Evolutionary conservation across 2,888 invertebrate species (phyloP), one percentile per base, ranked within the genome.

Genomic region (Ennomos fuscantarius): DNA sequence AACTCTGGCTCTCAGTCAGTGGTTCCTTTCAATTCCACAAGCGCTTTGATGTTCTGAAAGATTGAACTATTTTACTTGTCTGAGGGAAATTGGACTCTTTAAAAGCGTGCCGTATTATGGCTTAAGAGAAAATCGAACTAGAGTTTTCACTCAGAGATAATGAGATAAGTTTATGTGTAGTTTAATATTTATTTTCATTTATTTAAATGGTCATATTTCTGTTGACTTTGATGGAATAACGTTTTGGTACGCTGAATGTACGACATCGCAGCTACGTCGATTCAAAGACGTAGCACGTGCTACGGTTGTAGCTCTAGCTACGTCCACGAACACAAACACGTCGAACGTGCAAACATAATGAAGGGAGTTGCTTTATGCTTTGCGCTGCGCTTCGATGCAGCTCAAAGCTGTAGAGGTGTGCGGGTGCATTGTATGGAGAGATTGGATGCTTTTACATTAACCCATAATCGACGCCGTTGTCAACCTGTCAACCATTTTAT

Each of bases 261-360:
- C 36, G 12, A 43, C 2, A n/a, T 15, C 45, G 45, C 24, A 24
- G 45, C n/a, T 40, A 40, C 40, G 13, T 13, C 15, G 9, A 44
- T 44, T 44, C 44, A 44, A 24, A 42, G 42, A 35, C 15, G 45
- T 41, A 40, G 46, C 45, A 41, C n/a, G 10, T 40, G 45, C 48
- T 49, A 46, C 45, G 45, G 33, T 24, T 36, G 8, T 43, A 45
- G 33, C 49, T 49, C 40, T 39, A 13, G 12, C 32, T 45, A 41
- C 12, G 32, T 9, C 40, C 12, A 11, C 9, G n/a, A 41, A 34
- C 13, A 54, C 35, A 50, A 35, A 8, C 24, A 42, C 43, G 41
- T 10, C 41, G 41, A 41, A 24, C 24, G 35, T 93, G 95, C 95
- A 84, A 96, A 96, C 96, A 43, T 51, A 58, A 97, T 95, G 50